Evolutionary conservation across 2,113 vertebrate species (phyloP), one percentile per base, ranked within the genome.

Genomic region (Bos taurus): DNA sequence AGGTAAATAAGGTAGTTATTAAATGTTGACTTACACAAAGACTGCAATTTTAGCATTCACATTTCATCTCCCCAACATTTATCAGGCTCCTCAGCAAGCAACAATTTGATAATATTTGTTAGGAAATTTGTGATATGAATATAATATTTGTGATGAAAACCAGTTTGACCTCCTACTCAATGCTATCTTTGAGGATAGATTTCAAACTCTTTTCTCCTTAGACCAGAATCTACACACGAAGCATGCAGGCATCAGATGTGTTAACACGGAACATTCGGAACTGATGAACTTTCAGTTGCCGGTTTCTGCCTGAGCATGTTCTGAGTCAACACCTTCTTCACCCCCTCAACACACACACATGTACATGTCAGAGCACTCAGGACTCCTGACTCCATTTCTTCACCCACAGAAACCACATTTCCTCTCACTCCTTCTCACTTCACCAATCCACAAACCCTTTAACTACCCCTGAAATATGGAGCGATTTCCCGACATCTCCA

Each of bases 1-100:
- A 98, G 97, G 94, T 97, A 98, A 98, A 98, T 98, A 98, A 98
- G 83, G 97, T 96, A 97, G 91, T 91, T 96, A 98, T 98, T 98
- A 98, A 96, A 96, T 80, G 97, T 98, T 98, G 98, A 97, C 96
- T 98, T 95, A 19, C 6, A 52, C 87, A 96, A 97, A 98, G 87
- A 96, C 97, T 98, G 81, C 96, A 98, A 98, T 97, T 97, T 98
- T 19, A 95, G 82, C 59, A 78, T 95, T 97, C 96, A 85, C 87
- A 92, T 93, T 93, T 97, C 93, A 95, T 93, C 87, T 85, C 50
- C 77, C 28, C 64, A 92, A 81, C 94, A 82, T 26, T 90, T 50
- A 93, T 59, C 43, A 64, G 62, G 86, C 88, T 97, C 19, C 82
- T 88, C 57, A 71, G 93, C 28, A 90, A 89, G 87, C 16, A 93